Evolutionary conservation across 2,113 vertebrate species (phyloP), one percentile per base, ranked within the genome.

Genomic region (Onychostoma macrolepis): DNA sequence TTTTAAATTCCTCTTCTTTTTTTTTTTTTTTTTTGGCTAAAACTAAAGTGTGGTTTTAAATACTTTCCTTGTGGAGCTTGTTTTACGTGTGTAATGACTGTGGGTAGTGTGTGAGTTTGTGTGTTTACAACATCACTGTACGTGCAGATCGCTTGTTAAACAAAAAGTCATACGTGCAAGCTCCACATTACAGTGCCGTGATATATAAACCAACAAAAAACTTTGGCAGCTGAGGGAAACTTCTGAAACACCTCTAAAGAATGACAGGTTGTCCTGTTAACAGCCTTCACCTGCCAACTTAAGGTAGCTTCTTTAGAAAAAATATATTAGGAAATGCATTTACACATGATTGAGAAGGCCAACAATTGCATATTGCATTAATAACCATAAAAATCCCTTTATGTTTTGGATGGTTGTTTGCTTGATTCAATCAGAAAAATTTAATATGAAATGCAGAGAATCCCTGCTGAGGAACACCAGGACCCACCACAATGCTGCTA

Each of bases 281-380:
- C 28, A 48, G 33, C 26, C 74, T 74, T 78, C 30, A 56, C 82
- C 80, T 86, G 89, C 89, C 90, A 92, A 90, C n/a, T 78, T 45
- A 83, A 91, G 86, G 89, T 92, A 93, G 89, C 89, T 87, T 75
- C 88, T 90, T 91, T 90, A 43, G 89, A 90, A 89, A 86, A 56
- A 86, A 58, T 86, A 92, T 90, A 89, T 87, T 85, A 91, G 41
- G 85, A 81, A 77, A 41, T 65, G 71, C 26, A 19, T 88, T 86
- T 33, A 78, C 72, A 74, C 48, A 45, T 24, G 36, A 26, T 4
- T 81, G 67, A 28, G 26, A 77, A 50, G 8, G n/a, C 17, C 63
- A 87, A 28, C 77, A 77, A 41, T 26, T 24, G 30, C 21, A 76
- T 17, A 30, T 75, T 82, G 33, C 26, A 61, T 80, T 67, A 80